Conservation (phyloP, 2,888 invertebrate species). For the Lochmaea crataegi region DNA sequence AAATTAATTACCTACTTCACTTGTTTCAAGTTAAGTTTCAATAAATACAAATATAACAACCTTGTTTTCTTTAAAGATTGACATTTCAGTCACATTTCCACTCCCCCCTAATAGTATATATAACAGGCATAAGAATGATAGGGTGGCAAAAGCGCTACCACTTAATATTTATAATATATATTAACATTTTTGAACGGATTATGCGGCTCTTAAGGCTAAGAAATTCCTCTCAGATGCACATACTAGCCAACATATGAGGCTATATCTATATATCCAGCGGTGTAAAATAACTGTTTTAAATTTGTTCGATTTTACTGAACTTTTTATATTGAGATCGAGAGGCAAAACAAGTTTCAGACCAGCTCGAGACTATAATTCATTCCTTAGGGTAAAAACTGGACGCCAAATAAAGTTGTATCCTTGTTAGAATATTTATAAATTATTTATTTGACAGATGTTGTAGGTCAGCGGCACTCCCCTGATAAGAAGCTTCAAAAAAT, state of each 20-base stretch:
- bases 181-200: conserved; percentile 46
- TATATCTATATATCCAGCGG: neutral
- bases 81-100: neutral
- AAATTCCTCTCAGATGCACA: conserved; percentile 40
- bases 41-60: neutral
- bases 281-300: neutral
- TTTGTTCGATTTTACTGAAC: neutral
- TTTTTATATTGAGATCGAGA: neutral
- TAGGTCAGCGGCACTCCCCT: too few species aligned
- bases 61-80: conserved; percentile 1
- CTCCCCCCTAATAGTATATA: conserved; percentile 31
- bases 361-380: too few species aligned
- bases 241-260: conserved; percentile 21
- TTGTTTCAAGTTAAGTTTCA: neutral
- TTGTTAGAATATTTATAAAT: too few species aligned
- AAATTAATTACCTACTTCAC: too few species aligned
- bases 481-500: too few species aligned
- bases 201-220: conserved; percentile 50
- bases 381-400: too few species aligned
- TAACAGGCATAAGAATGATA: conserved; percentile 58
- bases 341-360: too few species aligned
- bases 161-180: conserved; percentile 53
- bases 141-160: conserved; percentile 59
- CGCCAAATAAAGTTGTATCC: too few species aligned
- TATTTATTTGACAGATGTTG: too few species aligned